Evolutionary conservation across 2,113 vertebrate genomes (phyloP).

Genomic region (Otis tarda): DNA sequence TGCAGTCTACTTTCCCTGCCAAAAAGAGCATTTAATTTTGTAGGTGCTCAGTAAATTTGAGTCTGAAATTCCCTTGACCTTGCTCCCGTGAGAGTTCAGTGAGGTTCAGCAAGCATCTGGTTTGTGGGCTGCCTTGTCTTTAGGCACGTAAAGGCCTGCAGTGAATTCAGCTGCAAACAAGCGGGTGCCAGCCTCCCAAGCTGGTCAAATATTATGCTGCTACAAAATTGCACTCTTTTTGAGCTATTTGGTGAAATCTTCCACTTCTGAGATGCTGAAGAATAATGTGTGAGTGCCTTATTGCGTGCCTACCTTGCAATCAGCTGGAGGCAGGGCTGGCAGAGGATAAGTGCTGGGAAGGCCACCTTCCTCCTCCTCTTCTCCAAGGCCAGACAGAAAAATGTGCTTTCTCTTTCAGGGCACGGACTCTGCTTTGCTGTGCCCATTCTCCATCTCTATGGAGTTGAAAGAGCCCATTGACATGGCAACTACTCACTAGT

Average conservation of each 20-base stretch:
- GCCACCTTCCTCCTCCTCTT: not conserved
- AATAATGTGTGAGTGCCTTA: not conserved
- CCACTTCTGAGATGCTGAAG: not conserved
- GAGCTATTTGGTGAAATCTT: not conserved
- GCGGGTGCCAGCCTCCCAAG: not conserved
- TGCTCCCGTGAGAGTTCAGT: not conserved
- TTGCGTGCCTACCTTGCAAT: not conserved
- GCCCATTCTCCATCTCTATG: not conserved
- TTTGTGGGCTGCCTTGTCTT: not conserved
- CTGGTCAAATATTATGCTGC: not conserved
- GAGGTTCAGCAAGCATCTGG: not conserved
- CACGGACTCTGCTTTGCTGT: not conserved
- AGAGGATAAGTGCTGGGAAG: not conserved
- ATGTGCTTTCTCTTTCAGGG: not conserved
- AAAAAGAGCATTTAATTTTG: not conserved
- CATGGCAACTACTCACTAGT: not conserved
- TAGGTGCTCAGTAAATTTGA: conserved; percentile 1
- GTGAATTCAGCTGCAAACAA: not conserved
- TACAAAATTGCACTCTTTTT: not conserved
- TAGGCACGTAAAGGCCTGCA: not conserved
- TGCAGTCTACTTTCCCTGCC: not conserved
- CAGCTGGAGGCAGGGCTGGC: not conserved
- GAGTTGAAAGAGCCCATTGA: not conserved
- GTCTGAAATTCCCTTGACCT: conserved; percentile 14
- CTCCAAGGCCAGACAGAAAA: not conserved